Percentiles rank a stretch among this genome's conserved stretches.
Conservation (phyloP, 2,888 invertebrate species). For the Mythimna ferrago region DNA sequence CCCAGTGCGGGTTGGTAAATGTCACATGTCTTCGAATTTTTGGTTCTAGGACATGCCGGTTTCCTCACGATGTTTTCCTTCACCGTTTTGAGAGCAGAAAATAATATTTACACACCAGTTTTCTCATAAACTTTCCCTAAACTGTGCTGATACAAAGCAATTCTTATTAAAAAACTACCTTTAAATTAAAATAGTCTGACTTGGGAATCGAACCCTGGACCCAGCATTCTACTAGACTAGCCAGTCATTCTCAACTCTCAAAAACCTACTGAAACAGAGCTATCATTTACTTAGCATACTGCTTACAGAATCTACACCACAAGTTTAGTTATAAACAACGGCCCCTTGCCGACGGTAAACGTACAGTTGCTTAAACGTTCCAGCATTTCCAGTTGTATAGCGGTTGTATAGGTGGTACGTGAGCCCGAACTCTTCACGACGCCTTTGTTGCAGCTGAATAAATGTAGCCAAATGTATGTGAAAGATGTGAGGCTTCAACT, state of each 20-base stretch:
- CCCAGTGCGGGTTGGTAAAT: no score
- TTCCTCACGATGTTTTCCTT: no score
- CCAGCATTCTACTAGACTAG: no score
- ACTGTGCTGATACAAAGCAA: not conserved
- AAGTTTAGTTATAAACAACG: constrained; percentile 37
- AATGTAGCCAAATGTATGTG: constrained; percentile 38
- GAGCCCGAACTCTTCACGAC: constrained; percentile 29
- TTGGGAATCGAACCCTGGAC: not conserved
- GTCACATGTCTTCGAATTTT: no score
- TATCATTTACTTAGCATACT: constrained; percentile 11
- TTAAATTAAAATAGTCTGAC: not conserved
- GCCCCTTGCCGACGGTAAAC: constrained; percentile 34
- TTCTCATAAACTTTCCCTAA: no score
- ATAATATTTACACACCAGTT: not conserved
- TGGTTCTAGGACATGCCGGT: no score
- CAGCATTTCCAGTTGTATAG: constrained; percentile 18
- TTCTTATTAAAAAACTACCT: not conserved
- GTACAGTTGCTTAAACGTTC: constrained; percentile 47
- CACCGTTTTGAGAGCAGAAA: no score
- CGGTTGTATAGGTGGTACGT: constrained; percentile 42
- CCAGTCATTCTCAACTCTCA: not conserved
- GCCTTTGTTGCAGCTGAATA: constrained; percentile 48
- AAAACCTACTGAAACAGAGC: not conserved
- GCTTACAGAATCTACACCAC: constrained; percentile 7
- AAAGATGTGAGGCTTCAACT: constrained; percentile 22